Conservation (phyloP, 2,888 invertebrate species). For the Acrobasis repandana region DNA sequence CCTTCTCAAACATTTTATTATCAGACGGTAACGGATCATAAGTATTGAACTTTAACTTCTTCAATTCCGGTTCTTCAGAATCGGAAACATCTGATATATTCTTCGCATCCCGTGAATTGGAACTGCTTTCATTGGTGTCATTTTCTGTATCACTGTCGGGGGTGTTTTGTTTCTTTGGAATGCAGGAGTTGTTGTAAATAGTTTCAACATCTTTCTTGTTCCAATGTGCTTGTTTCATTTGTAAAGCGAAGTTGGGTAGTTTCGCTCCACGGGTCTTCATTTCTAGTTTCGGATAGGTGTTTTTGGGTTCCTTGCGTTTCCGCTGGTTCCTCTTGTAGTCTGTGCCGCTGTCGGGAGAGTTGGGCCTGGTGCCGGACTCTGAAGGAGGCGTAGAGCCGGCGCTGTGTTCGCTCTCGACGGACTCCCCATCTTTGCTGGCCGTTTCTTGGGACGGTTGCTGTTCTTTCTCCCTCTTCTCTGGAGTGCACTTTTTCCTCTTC, state of each 20-base stretch:
- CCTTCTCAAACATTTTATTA: slow-evolving; percentile 71
- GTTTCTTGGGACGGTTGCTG: slow-evolving; percentile 69
- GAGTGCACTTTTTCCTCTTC: slow-evolving; percentile 62
- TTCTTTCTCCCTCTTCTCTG: slow-evolving; percentile 70
- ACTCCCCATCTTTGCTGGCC: slow-evolving; percentile 77
- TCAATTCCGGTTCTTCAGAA: slow-evolving; percentile 75
- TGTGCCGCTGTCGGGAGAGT: slow-evolving; percentile 59
- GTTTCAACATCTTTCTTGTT: slow-evolving; percentile 73
- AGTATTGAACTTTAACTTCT: slow-evolving; percentile 72
- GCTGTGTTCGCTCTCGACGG: slow-evolving; percentile 70
- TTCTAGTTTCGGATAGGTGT: slow-evolving; percentile 65
- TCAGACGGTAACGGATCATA: slow-evolving; percentile 73
- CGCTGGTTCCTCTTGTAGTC: slow-evolving; percentile 51
- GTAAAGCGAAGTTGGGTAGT: slow-evolving; percentile 83
- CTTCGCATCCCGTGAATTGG: slow-evolving; percentile 71
- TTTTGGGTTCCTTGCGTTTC: slow-evolving; percentile 54
- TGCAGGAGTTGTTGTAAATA: slow-evolving; percentile 67
- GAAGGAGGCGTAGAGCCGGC: slow-evolving; percentile 71
- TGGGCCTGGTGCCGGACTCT: slow-evolving; percentile 69
- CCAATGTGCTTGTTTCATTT: slow-evolving; percentile 78
- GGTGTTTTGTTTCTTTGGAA: slow-evolving; percentile 55
- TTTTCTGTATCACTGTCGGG: slow-evolving; percentile 70
- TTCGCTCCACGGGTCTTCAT: slow-evolving; percentile 85
- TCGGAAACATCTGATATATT: slow-evolving; percentile 78
- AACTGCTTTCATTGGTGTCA: slow-evolving; percentile 69